Evolutionary conservation across 2,113 vertebrate genomes (phyloP).

Genomic region (Anarhynchus alexandrinus): DNA sequence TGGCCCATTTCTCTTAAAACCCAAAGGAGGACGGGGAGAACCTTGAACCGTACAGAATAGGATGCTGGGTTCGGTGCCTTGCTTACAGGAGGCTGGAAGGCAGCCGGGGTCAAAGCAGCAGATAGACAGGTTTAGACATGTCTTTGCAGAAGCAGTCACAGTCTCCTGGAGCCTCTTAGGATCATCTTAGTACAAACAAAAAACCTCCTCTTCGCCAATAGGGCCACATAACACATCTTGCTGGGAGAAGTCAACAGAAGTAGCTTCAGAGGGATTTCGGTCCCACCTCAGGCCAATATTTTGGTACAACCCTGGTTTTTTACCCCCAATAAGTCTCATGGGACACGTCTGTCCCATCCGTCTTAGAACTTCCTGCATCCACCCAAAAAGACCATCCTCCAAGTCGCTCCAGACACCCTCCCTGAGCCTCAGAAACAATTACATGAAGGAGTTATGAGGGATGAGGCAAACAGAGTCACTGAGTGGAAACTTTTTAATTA

Average conservation of each 20-base stretch:
- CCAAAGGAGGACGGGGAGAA: neutral
- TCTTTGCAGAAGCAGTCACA: neutral
- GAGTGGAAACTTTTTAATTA: neutral
- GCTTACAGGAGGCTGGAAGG: neutral
- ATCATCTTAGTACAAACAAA: neutral
- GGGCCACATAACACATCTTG: neutral
- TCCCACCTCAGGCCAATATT: neutral
- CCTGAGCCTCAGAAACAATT: neutral
- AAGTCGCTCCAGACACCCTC: neutral
- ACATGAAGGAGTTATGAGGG: neutral
- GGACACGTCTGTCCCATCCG: neutral
- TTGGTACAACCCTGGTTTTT: neutral
- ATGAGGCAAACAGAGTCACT: neutral
- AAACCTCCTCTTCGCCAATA: neutral
- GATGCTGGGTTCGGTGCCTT: neutral
- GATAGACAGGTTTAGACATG: neutral
- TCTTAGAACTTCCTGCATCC: neutral
- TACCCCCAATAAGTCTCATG: neutral
- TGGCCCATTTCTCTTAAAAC: neutral
- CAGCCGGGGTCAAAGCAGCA: neutral
- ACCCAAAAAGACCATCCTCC: neutral
- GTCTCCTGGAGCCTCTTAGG: neutral
- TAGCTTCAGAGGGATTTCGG: neutral
- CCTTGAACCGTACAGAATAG: fast-evolving
- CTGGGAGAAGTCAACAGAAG: neutral